A percentile compares a stretch with the other conserved stretches of the same genome.
phyloP scores from a whole-genome alignment of 2,888 invertebrate species.

The Folsomia manolachei region DNA sequence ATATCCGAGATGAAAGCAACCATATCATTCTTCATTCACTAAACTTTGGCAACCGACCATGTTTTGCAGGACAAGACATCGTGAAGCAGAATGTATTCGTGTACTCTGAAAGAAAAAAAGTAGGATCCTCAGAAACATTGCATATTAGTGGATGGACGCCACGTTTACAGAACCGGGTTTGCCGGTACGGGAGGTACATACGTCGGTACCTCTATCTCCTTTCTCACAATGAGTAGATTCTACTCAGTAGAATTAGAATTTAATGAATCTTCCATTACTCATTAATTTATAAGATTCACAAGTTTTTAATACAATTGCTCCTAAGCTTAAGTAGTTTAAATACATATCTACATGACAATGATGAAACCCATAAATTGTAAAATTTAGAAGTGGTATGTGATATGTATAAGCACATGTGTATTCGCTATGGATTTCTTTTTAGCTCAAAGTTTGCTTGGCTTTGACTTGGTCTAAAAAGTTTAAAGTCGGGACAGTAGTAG shows the following conservation, averaged over 20 bases:
- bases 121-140: no score
- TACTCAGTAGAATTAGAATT: no score
- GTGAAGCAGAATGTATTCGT: neutral
- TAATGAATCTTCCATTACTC: no score
- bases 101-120: no score
- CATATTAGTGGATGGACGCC: neutral
- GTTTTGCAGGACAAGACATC: neutral
- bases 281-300: no score
- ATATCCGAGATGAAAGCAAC: neutral
- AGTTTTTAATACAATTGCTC: no score
- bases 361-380: neutral
- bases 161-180: neutral
- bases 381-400: neutral
- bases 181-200: no score
- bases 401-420: neutral
- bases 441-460: neutral
- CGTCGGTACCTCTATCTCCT: no score
- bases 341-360: no score
- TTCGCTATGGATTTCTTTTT: no score
- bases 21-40: slow-evolving; percentile 2
- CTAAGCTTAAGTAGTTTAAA: no score
- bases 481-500: neutral
- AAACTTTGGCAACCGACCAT: neutral
- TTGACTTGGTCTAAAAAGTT: neutral
- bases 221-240: no score